Evolutionary conservation across 2,113 vertebrate species (phyloP).

Genomic region (Morone chrysops): DNA sequence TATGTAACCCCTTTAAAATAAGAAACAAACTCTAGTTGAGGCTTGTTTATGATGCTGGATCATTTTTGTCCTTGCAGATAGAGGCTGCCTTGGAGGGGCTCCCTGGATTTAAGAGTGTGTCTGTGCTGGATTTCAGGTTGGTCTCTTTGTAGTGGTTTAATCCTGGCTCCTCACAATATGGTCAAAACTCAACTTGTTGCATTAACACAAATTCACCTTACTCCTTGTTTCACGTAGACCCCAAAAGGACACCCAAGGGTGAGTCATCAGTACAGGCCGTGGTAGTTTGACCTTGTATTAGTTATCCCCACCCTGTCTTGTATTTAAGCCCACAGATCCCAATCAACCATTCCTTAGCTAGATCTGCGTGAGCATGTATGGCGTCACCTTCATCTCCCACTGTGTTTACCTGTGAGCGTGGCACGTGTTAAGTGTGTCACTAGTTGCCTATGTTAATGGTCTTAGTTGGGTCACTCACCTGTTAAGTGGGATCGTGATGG

Average conservation of each 20-base stretch:
- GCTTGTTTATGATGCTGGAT: conserved; percentile 8
- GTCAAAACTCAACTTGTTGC: not conserved
- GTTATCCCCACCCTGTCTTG: conserved; percentile 13
- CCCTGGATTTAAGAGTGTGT: conserved; percentile 90
- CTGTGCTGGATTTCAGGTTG: conserved; percentile 91
- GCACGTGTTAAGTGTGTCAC: conserved; percentile 61
- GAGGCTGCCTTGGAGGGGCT: conserved; percentile 87
- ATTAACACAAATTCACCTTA: not conserved
- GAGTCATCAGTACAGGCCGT: conserved; percentile 50
- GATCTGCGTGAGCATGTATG: conserved; percentile 11
- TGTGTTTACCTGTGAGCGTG: conserved; percentile 53
- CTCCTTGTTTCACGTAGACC: conserved; percentile 63
- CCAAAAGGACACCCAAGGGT: conserved; percentile 77
- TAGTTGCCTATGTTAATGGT: conserved; percentile 64
- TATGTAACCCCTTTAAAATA: not conserved
- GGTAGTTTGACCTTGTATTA: conserved; percentile 21
- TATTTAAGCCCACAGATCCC: conserved; percentile 53
- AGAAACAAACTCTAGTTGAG: not conserved
- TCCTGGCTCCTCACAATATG: not conserved
- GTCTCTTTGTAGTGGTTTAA: conserved; percentile 32
- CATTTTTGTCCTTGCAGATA: conserved; percentile 83
- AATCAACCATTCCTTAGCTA: conserved; percentile 9
- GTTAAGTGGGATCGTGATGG: conserved; percentile 74
- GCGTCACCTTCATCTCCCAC: conserved; percentile 26
- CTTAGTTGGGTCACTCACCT: conserved; percentile 71